phyloP scores from a whole-genome alignment of 2,888 invertebrate genomes.

The Apeira syringaria region DNA sequence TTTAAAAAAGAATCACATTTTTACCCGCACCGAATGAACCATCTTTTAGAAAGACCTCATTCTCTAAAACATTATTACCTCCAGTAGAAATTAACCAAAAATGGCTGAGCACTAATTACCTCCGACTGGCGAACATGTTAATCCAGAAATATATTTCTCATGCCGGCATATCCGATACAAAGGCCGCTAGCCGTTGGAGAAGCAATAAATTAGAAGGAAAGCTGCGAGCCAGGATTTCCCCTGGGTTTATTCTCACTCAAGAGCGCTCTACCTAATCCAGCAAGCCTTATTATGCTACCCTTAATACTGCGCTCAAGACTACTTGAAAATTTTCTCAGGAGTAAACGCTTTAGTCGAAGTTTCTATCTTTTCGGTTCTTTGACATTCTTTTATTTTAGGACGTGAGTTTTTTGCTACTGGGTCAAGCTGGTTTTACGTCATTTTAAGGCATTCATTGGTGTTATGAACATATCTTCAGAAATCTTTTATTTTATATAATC shows the following conservation, averaged over 20 bases:
- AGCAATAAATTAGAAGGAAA: slow-evolving; percentile 81
- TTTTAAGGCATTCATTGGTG: no score
- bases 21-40: background rate
- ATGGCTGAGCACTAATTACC: slow-evolving; percentile 66
- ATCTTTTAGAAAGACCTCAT: background rate
- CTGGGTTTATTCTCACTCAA: slow-evolving; percentile 82
- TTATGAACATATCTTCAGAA: no score
- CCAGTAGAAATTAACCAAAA: slow-evolving; percentile 36
- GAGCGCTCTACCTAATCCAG: slow-evolving; percentile 81
- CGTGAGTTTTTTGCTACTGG: slow-evolving; percentile 3
- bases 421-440: no score
- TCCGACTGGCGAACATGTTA: slow-evolving; percentile 71
- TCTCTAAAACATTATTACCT: slow-evolving; percentile 11
- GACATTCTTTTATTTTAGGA: slow-evolving; percentile 42
- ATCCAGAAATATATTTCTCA: slow-evolving; percentile 80
- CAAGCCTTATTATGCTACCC: slow-evolving; percentile 83
- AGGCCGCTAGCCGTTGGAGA: slow-evolving; percentile 78
- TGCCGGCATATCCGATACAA: slow-evolving; percentile 78
- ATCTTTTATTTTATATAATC: background rate
- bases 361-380: slow-evolving; percentile 38
- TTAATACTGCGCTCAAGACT: slow-evolving; percentile 81
- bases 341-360: slow-evolving; percentile 63
- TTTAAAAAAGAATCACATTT: no score
- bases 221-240: slow-evolving; percentile 82
- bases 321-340: slow-evolving; percentile 80